phyloP scores from a whole-genome alignment of 1,140 invertebrate species.

The Drosophila pallidifrons region DNA sequence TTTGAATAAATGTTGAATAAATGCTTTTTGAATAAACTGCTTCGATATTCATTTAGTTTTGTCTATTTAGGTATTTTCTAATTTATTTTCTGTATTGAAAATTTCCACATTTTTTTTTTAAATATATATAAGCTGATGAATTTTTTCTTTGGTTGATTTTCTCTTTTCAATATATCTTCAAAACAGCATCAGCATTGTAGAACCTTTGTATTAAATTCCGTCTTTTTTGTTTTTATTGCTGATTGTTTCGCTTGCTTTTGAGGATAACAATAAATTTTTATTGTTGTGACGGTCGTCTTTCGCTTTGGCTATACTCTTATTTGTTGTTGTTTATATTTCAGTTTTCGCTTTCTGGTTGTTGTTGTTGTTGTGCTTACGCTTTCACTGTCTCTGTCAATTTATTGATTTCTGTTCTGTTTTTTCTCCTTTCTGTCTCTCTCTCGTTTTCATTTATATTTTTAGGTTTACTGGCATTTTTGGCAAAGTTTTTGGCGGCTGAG shows the following conservation, averaged over 20 bases:
- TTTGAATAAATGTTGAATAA: too few species aligned
- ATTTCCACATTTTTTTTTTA: too few species aligned
- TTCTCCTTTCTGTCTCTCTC: not conserved
- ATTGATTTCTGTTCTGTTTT: constrained; percentile 71
- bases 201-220: not conserved
- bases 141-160: not conserved
- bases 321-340: constrained; percentile 56
- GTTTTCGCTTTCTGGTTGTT: constrained; percentile 11
- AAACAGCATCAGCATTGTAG: constrained; percentile 11
- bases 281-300: constrained; percentile 67
- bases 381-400: constrained; percentile 35
- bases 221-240: constrained; percentile 69
- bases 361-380: constrained; percentile 34
- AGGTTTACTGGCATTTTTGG: constrained; percentile 20
- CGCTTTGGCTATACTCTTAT: constrained; percentile 25
- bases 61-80: too few species aligned
- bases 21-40: too few species aligned
- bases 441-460: constrained; percentile 21
- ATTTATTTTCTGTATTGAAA: too few species aligned
- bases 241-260: constrained; percentile 75
- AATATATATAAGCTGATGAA: not conserved
- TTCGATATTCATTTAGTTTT: too few species aligned
- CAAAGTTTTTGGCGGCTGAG: constrained; percentile 40
- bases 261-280: constrained; percentile 82
- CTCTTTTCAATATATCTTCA: not conserved